Base-by-base conservation (phyloP, 2,888 invertebrate species). In the Melangyna quadrimaculata region DNA sequence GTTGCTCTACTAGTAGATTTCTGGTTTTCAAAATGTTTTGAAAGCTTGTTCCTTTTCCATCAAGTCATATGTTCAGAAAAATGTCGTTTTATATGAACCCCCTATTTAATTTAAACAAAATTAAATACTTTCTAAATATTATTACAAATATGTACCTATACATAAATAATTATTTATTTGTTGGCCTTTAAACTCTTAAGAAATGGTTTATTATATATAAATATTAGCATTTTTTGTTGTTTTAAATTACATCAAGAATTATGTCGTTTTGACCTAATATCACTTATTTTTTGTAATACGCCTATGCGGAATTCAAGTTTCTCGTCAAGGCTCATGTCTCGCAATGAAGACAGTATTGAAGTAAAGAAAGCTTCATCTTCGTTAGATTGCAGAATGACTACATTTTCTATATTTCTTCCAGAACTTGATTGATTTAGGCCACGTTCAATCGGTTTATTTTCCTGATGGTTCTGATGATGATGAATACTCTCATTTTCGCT, bases 301-400 rank as follows among this genome's bases (percentile, higher is more conserved):
- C 35, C 22, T 7, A 35, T 22, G 1, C 59, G 59, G 5, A 59
- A 59, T 24, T 59, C 37, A 14, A 59, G 22, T 24, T 59, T 59
- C 4, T 59, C 37, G 7, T 59, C 37, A 37, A 59, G 8, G 1
- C n/a, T 37, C 59, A 59, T 59, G 5, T 59, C 59, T 22, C 37
- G 5, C 12, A 59, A 9, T 59, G 37, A 12, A 22, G 57, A 12
- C n/a, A 59, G 4, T 37, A 59, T 37, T 10, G 59, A 59, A 19
- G 8, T 37, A 1, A 59, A 14, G 19, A 59, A 59, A 59, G 59
- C 37, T 59, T 59, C 59, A 19, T 59, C 59, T 14, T 59, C 59
- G 7, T 22, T 19, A 2, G 17, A 2, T 9, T 24, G 57, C 35
- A 57, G 6, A 12, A 57, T 12, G 14, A 35, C 32, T 12, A 32